Evolutionary conservation across 2,797 vertebrate species (phyloP), one percentile per base, ranked within the genome.

Genomic region (Microctenopoma lineatum): DNA sequence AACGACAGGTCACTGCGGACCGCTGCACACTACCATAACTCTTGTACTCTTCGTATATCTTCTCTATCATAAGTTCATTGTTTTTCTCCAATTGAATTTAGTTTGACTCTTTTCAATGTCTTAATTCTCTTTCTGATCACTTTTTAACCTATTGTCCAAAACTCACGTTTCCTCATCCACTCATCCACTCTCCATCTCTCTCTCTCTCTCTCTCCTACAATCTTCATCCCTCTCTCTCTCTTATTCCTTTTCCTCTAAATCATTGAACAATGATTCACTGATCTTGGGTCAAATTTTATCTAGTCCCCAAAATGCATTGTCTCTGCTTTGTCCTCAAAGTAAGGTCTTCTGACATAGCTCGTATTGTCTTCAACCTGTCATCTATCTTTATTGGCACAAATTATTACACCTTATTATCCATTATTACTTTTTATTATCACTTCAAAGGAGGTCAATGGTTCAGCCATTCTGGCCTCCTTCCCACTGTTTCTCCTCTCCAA

Each of bases 1-100:
- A 94, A 96, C 87, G 91, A 89, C 87, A 94, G 95, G 95, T 95
- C 94, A 87, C 68, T 50, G 13, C 90, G 92, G 91, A 93, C 85
- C 92, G 85, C 90, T 72, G 93, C 90, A 85, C 91, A 89, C 93
- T 88, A 89, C 92, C 93, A 93, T 95, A 95, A 96, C 95, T 95
- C 94, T 94, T 90, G 77, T 63, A 41, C 87, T 90, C 86, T 89
- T 21, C 21, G 21, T 21, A 32, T 66, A 86, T 90, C 44, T 63
- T 34, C 63, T 58, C 32, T 26, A 13, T 66, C 50, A 59, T 48
- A n/a, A 39, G 32, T 6, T 39, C n/a, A 16, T 52, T 77, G 32
- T 47, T 13, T 47, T 38, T 47, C 26, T 48, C 27, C 1, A 0
- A 9, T 53, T 50, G 16, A n/a, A 32, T 21, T 29, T 44, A 21